Evolutionary conservation across 2,797 vertebrate genomes (phyloP).

Genomic region (Myotis myotis): DNA sequence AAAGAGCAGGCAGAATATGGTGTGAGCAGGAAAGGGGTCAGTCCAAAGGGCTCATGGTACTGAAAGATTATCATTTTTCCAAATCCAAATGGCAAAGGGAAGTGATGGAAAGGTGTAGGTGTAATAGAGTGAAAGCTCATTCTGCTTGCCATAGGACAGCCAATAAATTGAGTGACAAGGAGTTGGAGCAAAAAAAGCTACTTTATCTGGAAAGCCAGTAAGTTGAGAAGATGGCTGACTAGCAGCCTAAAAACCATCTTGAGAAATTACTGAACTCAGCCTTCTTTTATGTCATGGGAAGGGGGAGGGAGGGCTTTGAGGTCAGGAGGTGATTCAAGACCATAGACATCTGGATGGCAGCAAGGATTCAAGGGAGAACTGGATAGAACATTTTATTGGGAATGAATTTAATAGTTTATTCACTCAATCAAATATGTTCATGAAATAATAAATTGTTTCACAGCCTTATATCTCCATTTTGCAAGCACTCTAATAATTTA

Average conservation of each 20-base stretch:
- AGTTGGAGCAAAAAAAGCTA: neutral
- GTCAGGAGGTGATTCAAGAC: neutral
- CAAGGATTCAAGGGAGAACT: neutral
- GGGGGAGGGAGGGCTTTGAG: neutral
- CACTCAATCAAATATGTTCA: neutral
- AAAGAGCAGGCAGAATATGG: neutral
- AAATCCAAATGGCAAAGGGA: neutral
- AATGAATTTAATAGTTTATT: neutral
- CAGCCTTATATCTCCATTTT: neutral
- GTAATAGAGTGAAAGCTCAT: neutral
- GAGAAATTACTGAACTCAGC: neutral
- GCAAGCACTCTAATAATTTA: neutral
- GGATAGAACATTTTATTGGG: neutral
- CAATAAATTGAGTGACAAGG: neutral
- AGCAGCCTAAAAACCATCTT: neutral
- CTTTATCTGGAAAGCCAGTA: neutral
- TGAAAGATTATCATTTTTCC: neutral
- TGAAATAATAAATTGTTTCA: neutral
- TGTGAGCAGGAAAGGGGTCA: neutral
- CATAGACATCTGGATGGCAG: neutral
- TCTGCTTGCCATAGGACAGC: neutral
- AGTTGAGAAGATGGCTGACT: neutral
- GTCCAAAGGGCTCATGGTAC: neutral
- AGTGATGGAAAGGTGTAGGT: rapidly evolving
- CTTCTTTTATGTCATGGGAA: neutral